Conservation (phyloP, 2,797 vertebrate species). For the Xiphophorus birchmanni region DNA sequence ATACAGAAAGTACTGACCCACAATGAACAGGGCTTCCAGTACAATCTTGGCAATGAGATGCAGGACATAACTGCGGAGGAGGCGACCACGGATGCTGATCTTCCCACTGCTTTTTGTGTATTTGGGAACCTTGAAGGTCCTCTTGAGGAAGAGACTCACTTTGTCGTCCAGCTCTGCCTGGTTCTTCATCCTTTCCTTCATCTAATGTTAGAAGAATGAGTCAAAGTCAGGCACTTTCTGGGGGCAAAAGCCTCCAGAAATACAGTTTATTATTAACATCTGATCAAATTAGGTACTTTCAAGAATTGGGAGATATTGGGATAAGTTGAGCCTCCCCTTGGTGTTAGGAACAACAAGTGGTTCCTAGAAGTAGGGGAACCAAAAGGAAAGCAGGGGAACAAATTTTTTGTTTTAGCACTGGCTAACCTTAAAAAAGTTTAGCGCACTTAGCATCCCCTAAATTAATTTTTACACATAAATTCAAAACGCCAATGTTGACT, state of each 20-base stretch:
- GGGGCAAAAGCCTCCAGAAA: not conserved
- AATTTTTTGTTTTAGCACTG: too few species aligned
- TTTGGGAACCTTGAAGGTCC: conserved; percentile 85
- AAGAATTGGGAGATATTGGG: too few species aligned
- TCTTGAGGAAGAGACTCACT: conserved; percentile 76
- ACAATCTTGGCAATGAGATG: conserved; percentile 90
- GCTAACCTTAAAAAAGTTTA: too few species aligned
- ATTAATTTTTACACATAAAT: too few species aligned
- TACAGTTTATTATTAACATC: not conserved
- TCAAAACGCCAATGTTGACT: too few species aligned
- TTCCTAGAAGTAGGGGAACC: too few species aligned
- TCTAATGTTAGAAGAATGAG: conserved; percentile 44
- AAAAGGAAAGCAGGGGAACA: too few species aligned
- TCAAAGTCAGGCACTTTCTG: conserved; percentile 5
- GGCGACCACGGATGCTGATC: conserved; percentile 86
- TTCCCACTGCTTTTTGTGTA: conserved; percentile 83
- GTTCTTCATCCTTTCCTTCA: conserved; percentile 83
- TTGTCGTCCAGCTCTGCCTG: conserved; percentile 75
- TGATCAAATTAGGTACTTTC: not conserved
- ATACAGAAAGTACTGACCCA: conserved; percentile 92
- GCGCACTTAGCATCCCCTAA: too few species aligned
- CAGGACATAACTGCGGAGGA: conserved; percentile 89
- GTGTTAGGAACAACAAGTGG: too few species aligned
- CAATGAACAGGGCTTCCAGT: conserved; percentile 88
- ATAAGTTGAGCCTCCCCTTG: too few species aligned